A percentile compares a stretch with the other conserved stretches of the same genome.
Conservation (phyloP, 1,140 invertebrate genomes). For the Hirudo medicinalis region DNA sequence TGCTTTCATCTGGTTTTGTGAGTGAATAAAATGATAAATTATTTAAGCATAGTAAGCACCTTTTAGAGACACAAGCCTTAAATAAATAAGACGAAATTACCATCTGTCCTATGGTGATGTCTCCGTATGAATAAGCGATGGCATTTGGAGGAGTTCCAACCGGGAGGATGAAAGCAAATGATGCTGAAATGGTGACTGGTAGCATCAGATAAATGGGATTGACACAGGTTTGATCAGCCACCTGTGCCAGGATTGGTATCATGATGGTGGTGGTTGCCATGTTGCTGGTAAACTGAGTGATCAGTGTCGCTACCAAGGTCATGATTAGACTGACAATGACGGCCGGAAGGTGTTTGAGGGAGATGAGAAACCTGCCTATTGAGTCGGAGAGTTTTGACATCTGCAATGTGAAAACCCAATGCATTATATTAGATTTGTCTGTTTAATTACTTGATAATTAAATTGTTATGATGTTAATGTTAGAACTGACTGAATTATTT, state of each 20-base stretch:
- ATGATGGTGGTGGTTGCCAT: constrained; percentile 71
- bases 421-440: too few relatives aligned
- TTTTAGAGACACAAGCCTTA: not conserved
- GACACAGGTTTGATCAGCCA: constrained; percentile 44
- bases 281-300: constrained; percentile 72
- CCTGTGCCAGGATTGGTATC: constrained; percentile 62
- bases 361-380: constrained; percentile 28
- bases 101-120: constrained; percentile 14
- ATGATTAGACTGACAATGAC: constrained; percentile 25
- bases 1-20: constrained; percentile 45
- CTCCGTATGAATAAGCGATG: constrained; percentile 49
- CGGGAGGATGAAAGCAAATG: constrained; percentile 56
- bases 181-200: constrained; percentile 60
- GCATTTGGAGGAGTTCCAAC: constrained; percentile 77
- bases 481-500: too few relatives aligned
- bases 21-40: not conserved
- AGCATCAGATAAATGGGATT: constrained; percentile 71
- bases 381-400: constrained; percentile 29
- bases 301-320: constrained; percentile 32
- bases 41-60: not conserved
- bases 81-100: not conserved
- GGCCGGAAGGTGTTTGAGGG: constrained; percentile 25
- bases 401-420: constrained; percentile 20
- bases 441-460: too few relatives aligned
- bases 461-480: too few relatives aligned